Percentiles rank a stretch among this genome's conserved stretches.
Evolutionary conservation across 2,113 vertebrate genomes (phyloP).

Genomic region (Anhinga anhinga): DNA sequence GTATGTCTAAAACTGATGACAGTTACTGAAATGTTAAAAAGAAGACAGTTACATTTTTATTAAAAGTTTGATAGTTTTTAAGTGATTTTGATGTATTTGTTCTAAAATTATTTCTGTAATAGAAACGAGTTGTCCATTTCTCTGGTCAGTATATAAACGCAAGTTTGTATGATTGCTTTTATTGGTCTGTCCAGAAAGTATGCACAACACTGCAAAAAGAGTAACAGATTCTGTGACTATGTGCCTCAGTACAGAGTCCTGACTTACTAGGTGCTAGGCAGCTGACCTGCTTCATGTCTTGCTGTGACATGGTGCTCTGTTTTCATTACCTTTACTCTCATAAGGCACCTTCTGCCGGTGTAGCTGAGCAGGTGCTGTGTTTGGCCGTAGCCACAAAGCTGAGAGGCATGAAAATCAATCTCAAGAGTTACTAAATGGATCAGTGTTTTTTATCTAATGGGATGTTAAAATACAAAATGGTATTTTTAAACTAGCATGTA

Average conservation of each 20-base stretch:
- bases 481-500: not conserved
- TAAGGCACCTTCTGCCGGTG: not conserved
- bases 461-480: not conserved
- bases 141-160: not conserved
- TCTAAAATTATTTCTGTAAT: not conserved
- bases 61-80: not conserved
- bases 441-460: not conserved
- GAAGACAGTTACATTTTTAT: not conserved
- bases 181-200: not conserved
- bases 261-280: not conserved
- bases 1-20: not conserved
- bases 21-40: not conserved
- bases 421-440: not conserved
- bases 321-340: not conserved
- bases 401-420: not conserved
- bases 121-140: not conserved
- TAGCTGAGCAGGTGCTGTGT: not conserved
- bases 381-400: not conserved
- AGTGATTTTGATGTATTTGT: not conserved
- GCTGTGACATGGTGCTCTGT: not conserved
- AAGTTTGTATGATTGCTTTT: not conserved
- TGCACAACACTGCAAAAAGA: not conserved
- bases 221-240: not conserved
- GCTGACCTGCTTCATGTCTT: not conserved
- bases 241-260: not conserved